Percentiles rank a stretch among this genome's conserved stretches.
Conservation (phyloP, 2,797 vertebrate genomes). For the Cuculus canorus region DNA sequence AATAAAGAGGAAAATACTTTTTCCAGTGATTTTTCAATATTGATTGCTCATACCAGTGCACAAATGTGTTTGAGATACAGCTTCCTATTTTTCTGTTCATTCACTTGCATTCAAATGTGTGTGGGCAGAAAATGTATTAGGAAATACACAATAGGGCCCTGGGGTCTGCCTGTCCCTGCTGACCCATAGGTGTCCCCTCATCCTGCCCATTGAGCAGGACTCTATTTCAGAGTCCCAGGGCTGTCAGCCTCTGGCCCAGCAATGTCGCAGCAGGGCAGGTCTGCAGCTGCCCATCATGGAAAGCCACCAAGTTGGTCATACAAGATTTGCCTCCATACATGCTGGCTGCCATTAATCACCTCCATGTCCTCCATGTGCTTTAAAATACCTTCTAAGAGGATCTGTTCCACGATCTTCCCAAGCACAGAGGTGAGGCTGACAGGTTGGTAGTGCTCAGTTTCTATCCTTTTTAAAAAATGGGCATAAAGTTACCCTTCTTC, state of each 20-base stretch:
- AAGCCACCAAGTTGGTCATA: too few species aligned
- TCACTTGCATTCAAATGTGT: background rate
- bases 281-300: too few species aligned
- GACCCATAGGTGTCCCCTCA: rapidly evolving
- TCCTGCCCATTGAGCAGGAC: background rate
- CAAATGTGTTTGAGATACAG: background rate
- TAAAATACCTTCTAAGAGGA: too few species aligned
- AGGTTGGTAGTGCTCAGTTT: too few species aligned
- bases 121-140: background rate
- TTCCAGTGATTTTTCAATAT: background rate
- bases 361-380: too few species aligned
- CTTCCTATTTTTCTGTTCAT: background rate
- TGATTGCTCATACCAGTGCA: background rate
- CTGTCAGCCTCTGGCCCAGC: background rate
- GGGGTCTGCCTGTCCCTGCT: background rate
- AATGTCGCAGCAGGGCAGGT: rapidly evolving
- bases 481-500: too few species aligned
- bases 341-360: too few species aligned
- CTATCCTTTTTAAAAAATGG: too few species aligned
- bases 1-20: background rate
- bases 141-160: background rate
- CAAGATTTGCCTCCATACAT: too few species aligned
- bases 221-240: background rate
- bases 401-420: too few species aligned
- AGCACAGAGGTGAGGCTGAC: too few species aligned